phyloP scores from a whole-genome alignment of 2,888 invertebrate genomes.

The Heliconius sara region DNA sequence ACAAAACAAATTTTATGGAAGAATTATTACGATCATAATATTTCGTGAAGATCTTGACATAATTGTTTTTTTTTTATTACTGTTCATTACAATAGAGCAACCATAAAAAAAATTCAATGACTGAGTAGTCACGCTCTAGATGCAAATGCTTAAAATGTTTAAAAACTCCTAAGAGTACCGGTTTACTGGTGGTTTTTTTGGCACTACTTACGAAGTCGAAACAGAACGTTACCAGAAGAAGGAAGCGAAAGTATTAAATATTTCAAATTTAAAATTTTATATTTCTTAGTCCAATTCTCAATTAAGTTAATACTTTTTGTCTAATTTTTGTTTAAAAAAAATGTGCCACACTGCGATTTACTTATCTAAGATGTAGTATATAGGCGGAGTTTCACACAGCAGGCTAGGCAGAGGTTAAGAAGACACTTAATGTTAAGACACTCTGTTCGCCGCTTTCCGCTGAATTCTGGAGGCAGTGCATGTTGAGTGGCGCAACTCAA shows the following conservation, averaged over 20 bases:
- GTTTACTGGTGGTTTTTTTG: not conserved
- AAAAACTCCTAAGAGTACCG: not conserved
- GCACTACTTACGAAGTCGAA: not conserved
- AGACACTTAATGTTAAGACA: too few relatives aligned
- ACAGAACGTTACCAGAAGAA: not conserved
- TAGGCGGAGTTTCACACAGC: too few relatives aligned
- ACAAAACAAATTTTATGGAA: not conserved
- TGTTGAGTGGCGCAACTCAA: too few relatives aligned
- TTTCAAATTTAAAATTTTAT: too few relatives aligned
- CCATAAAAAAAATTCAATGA: not conserved
- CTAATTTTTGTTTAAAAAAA: too few relatives aligned
- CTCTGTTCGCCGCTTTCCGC: too few relatives aligned
- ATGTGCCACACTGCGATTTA: too few relatives aligned
- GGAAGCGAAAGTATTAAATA: not conserved
- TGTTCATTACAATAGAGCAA: not conserved
- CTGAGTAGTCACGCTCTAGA: not conserved
- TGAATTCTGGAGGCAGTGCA: too few relatives aligned
- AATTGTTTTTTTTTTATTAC: not conserved
- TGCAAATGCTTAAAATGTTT: not conserved
- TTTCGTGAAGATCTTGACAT: slow-evolving; percentile 1
- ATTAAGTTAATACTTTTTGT: too few relatives aligned
- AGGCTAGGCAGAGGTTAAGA: too few relatives aligned
- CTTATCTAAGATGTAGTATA: too few relatives aligned
- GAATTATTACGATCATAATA: not conserved
- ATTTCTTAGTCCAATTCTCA: too few relatives aligned